These are phyloP conservation scores for Ammodytes marinus DNA, from an alignment of 2,113 vertebrate species.

Conservation along the genomic window DNA sequence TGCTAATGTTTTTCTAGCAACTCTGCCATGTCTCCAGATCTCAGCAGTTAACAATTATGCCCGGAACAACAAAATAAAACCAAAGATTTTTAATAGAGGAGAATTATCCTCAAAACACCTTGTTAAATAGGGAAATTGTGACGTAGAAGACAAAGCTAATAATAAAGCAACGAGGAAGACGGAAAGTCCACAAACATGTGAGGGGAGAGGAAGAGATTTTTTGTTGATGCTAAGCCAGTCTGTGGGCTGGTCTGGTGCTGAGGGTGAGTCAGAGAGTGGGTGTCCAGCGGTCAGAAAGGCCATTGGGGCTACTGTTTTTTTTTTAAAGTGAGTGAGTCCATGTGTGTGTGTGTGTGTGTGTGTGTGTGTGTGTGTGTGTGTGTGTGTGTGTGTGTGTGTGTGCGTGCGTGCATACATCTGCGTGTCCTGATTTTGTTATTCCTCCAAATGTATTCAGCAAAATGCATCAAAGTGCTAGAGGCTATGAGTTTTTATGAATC, in stretches of 20 bases:
- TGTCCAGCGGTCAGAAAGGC: conserved; percentile 64
- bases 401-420: conserved; percentile 35
- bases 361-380: conserved; percentile 40
- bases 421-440: conserved; percentile 56
- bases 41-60: neutral
- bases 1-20: neutral
- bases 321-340: neutral
- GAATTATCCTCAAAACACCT: conserved; percentile 17
- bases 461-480: conserved; percentile 64
- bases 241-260: conserved; percentile 68
- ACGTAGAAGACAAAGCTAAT: conserved; percentile 43
- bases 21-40: neutral
- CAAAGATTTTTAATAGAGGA: neutral
- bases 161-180: conserved; percentile 49
- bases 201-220: conserved; percentile 36
- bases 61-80: neutral
- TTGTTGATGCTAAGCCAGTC: conserved; percentile 53
- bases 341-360: conserved; percentile 37
- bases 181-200: conserved; percentile 37
- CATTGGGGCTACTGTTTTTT: conserved; percentile 34
- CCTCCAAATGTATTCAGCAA: conserved; percentile 71
- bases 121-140: conserved; percentile 48
- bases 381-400: conserved; percentile 21
- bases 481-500: conserved; percentile 70
- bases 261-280: conserved; percentile 75